Evolutionary conservation across 2,888 invertebrate species (phyloP).

Genomic region (Eubasilissa splendida): DNA sequence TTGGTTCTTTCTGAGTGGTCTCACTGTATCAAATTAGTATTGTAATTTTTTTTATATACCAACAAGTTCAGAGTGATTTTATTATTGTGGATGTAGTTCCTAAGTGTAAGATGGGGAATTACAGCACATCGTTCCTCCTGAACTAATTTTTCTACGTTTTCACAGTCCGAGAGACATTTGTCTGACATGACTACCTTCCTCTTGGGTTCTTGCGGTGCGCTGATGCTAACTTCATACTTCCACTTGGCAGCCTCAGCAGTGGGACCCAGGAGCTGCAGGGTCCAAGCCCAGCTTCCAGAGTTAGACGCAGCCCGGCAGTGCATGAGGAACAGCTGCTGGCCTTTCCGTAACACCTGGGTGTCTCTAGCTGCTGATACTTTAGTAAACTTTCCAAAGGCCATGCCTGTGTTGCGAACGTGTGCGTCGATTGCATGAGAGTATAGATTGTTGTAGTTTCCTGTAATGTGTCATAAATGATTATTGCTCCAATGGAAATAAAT

Average conservation of each 20-base stretch:
- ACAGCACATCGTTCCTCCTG: conserved; percentile 17
- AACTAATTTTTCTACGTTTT: neutral
- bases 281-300: neutral
- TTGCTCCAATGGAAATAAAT: too few species aligned
- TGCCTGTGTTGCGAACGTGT: neutral
- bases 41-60: too few species aligned
- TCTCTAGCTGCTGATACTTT: neutral
- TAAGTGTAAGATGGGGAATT: too few species aligned
- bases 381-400: neutral
- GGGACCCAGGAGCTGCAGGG: conserved; percentile 21
- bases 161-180: conserved; percentile 1
- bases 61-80: too few species aligned
- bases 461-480: too few species aligned
- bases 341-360: neutral
- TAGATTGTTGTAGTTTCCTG: too few species aligned
- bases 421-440: neutral
- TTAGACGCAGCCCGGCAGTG: neutral
- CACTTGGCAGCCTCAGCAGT: neutral
- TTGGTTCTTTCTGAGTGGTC: too few species aligned
- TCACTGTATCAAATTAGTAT: too few species aligned
- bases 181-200: neutral
- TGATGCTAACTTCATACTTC: conserved; percentile 33
- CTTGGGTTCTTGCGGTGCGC: neutral
- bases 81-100: too few species aligned
- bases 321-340: neutral